A percentile compares a stretch with the other conserved stretches of the same genome.
phyloP scores from a whole-genome alignment of 2,797 vertebrate genomes.

The Enteromius mattozi region DNA sequence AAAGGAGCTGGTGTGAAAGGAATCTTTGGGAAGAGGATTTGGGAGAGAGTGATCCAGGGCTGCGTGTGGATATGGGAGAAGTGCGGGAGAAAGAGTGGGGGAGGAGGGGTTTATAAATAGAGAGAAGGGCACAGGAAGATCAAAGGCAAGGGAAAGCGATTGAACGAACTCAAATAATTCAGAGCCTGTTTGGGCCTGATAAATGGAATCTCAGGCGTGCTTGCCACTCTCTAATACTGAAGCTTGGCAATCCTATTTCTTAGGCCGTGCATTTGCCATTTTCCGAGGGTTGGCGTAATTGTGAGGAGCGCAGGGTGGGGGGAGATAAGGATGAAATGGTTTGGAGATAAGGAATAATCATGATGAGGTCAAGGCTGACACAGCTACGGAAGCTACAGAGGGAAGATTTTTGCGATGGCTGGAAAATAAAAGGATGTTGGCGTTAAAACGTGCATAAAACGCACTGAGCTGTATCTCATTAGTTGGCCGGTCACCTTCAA shows the following conservation, averaged over 20 bases:
- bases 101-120: constrained; percentile 64
- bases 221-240: constrained; percentile 44
- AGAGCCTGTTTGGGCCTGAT: constrained; percentile 66
- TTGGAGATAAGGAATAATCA: constrained; percentile 47
- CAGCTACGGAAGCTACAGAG: constrained; percentile 7
- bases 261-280: constrained; percentile 50
- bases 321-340: constrained; percentile 45
- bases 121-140: constrained; percentile 67
- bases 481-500: constrained; percentile 5
- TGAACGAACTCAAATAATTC: constrained; percentile 70
- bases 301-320: neutral
- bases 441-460: constrained; percentile 7
- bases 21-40: constrained; percentile 47
- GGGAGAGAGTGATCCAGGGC: constrained; percentile 15
- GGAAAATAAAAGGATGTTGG: constrained; percentile 30
- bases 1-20: constrained; percentile 28
- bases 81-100: constrained; percentile 49
- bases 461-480: constrained; percentile 23
- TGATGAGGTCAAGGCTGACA: constrained; percentile 38
- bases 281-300: constrained; percentile 6
- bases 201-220: constrained; percentile 66
- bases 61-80: constrained; percentile 38
- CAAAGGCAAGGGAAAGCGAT: constrained; percentile 67
- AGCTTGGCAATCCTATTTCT: constrained; percentile 62
- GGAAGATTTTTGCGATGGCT: constrained; percentile 16